phyloP scores from a whole-genome alignment of 2,888 invertebrate species.

The Morpho helenor region DNA sequence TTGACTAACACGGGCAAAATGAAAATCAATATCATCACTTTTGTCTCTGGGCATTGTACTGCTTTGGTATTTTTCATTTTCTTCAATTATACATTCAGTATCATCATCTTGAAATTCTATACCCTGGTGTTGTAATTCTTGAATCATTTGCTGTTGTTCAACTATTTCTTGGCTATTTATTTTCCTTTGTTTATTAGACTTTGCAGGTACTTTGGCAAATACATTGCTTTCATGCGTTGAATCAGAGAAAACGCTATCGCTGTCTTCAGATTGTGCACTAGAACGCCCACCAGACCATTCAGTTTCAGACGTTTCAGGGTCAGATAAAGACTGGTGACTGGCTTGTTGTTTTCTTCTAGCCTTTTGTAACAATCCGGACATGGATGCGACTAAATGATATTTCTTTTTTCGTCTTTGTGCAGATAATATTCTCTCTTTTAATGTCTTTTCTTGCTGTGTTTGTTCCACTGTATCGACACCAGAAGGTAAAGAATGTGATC shows the following conservation, averaged over 20 bases:
- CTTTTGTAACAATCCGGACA: slow-evolving; percentile 91
- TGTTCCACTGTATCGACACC: slow-evolving; percentile 80
- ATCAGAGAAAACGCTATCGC: slow-evolving; percentile 86
- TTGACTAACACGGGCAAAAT: slow-evolving; percentile 76
- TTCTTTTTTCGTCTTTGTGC: slow-evolving; percentile 85
- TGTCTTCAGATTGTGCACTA: slow-evolving; percentile 87
- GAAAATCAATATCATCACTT: slow-evolving; percentile 73
- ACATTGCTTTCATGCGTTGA: slow-evolving; percentile 80
- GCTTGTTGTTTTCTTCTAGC: slow-evolving; percentile 84
- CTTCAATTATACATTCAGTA: slow-evolving; percentile 53
- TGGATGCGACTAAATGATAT: slow-evolving; percentile 88
- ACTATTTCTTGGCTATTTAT: slow-evolving; percentile 70
- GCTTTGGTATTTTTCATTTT: slow-evolving; percentile 50
- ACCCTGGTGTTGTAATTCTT: slow-evolving; percentile 70
- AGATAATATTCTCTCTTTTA: slow-evolving; percentile 68
- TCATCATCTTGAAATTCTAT: slow-evolving; percentile 57
- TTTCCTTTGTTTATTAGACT: slow-evolving; percentile 68
- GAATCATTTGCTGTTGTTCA: slow-evolving; percentile 70
- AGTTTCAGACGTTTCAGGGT: slow-evolving; percentile 87
- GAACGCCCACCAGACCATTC: slow-evolving; percentile 82
- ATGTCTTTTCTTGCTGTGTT: slow-evolving; percentile 66
- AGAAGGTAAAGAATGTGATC: slow-evolving; percentile 90
- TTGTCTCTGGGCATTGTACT: slow-evolving; percentile 61
- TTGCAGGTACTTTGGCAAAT: slow-evolving; percentile 81
- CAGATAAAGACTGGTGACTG: slow-evolving; percentile 83